phyloP scores from a whole-genome alignment of 2,888 invertebrate species.

The Polyploca ridens region DNA sequence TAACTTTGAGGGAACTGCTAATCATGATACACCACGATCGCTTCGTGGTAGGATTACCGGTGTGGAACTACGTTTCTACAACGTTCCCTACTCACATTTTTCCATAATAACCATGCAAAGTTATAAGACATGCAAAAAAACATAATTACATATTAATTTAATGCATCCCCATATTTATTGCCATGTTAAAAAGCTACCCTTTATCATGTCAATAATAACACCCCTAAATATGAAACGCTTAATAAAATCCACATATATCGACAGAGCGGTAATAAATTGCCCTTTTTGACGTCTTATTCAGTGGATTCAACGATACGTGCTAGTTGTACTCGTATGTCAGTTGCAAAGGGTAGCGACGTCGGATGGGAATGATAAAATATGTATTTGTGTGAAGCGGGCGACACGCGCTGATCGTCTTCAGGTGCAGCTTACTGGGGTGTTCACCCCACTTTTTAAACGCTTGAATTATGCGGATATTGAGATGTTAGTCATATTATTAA shows the following conservation, averaged over 20 bases:
- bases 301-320: slow-evolving; percentile 59
- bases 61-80: neutral
- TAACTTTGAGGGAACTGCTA: too few species aligned
- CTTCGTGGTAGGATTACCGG: too few species aligned
- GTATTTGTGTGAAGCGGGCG: slow-evolving; percentile 46
- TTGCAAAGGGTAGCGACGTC: slow-evolving; percentile 28
- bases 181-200: slow-evolving; percentile 57
- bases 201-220: slow-evolving; percentile 52
- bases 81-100: neutral
- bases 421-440: slow-evolving; percentile 47
- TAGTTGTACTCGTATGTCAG: slow-evolving; percentile 48
- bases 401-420: slow-evolving; percentile 67
- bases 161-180: slow-evolving; percentile 21
- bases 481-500: neutral
- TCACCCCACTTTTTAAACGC: slow-evolving; percentile 30
- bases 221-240: slow-evolving; percentile 76
- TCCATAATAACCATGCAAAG: neutral
- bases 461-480: neutral
- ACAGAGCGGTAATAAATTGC: slow-evolving; percentile 70
- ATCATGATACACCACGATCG: too few species aligned
- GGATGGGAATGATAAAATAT: slow-evolving; percentile 58
- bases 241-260: slow-evolving; percentile 71
- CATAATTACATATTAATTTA: slow-evolving; percentile 6
- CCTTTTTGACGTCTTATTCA: slow-evolving; percentile 81
- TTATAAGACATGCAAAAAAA: slow-evolving; percentile 20